Evolutionary conservation across 2,888 invertebrate species (phyloP).

Genomic region (Achlya flavicornis): DNA sequence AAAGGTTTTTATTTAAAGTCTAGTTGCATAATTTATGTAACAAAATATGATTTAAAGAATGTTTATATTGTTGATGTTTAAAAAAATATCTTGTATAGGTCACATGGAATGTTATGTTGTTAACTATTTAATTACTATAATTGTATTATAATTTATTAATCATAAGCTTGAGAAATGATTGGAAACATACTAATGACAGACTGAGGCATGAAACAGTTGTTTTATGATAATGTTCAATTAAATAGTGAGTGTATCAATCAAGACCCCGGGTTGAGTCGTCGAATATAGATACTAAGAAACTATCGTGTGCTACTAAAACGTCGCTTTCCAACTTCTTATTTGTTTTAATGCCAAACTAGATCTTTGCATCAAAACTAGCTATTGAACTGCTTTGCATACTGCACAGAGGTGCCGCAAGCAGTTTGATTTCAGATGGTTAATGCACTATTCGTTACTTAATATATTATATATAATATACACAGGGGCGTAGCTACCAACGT

Average conservation of each 20-base stretch:
- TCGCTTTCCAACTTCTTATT: slow-evolving; percentile 37
- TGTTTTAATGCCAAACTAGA: slow-evolving; percentile 67
- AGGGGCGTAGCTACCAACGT: too few relatives aligned
- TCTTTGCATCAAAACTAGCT: slow-evolving; percentile 30
- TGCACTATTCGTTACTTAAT: slow-evolving; percentile 1
- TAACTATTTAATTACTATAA: slow-evolving; percentile 26
- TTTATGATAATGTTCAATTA: background rate
- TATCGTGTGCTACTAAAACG: slow-evolving; percentile 33
- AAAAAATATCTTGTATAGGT: slow-evolving; percentile 6
- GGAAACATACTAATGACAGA: background rate
- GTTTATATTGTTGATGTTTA: slow-evolving; percentile 41
- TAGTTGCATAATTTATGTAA: slow-evolving; percentile 2
- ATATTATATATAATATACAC: slow-evolving; percentile 15
- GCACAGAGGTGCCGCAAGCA: background rate
- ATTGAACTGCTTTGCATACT: background rate
- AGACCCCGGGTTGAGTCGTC: background rate
- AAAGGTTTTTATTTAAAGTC: background rate
- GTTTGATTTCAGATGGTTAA: background rate
- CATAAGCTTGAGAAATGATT: slow-evolving; percentile 4
- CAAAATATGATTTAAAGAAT: slow-evolving; percentile 21
- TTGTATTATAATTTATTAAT: slow-evolving; percentile 22
- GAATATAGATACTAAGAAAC: background rate
- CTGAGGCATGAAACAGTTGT: background rate
- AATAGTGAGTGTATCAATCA: background rate
- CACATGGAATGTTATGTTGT: slow-evolving; percentile 25